Evolutionary conservation across 2,113 vertebrate genomes (phyloP).

Genomic region (Corvus hawaiiensis): DNA sequence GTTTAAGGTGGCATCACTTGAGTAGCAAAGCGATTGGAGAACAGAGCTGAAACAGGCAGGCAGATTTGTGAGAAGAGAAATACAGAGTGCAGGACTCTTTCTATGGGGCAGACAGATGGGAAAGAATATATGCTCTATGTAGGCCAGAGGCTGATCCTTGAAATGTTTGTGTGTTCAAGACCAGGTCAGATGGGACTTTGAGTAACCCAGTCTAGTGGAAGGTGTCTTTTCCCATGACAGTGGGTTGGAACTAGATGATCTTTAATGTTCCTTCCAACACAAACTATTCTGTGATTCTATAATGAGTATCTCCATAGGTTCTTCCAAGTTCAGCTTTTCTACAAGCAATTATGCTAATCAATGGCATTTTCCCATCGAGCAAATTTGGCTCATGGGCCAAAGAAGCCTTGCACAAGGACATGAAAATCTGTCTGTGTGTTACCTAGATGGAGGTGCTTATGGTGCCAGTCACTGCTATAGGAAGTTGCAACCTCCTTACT

Average conservation of each 20-base stretch:
- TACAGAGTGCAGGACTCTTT: neutral
- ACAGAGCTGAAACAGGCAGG: neutral
- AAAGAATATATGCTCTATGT: neutral
- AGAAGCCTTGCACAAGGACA: neutral
- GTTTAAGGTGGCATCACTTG: neutral
- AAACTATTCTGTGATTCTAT: neutral
- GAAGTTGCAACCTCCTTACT: neutral
- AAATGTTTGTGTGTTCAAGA: neutral
- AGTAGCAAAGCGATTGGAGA: neutral
- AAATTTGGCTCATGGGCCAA: neutral
- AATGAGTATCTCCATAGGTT: neutral
- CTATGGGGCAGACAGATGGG: neutral
- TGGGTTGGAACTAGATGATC: neutral
- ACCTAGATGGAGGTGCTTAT: neutral
- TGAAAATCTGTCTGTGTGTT: neutral
- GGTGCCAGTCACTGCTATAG: neutral
- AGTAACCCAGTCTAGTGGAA: fast-evolving
- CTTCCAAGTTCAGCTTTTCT: neutral
- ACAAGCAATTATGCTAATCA: neutral
- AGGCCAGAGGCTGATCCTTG: neutral
- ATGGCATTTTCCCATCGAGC: neutral
- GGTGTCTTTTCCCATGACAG: neutral
- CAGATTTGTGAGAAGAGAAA: neutral
- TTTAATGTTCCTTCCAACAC: neutral
- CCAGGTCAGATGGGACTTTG: neutral